Base-by-base conservation (phyloP, 2,113 vertebrate species). In the Pantherophis guttatus region DNA sequence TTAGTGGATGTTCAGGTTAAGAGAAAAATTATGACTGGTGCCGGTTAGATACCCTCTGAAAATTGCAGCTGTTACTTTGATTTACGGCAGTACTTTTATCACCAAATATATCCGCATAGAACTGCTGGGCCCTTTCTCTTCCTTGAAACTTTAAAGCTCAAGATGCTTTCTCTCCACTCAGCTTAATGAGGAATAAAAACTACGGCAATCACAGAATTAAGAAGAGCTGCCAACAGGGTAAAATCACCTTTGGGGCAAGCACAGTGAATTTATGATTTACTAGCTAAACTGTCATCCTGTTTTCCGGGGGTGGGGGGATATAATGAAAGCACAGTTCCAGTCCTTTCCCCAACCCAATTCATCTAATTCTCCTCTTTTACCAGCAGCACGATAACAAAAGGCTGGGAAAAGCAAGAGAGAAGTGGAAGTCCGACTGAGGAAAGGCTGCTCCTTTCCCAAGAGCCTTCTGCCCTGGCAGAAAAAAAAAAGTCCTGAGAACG, bases 41-140 rank as follows among this genome's bases (percentile, higher is more conserved):
- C 1, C 13, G 21, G 29, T 24, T 59, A 33, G 29, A 12, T 15
- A 50, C 89, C 50, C 21, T 91, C 90, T 92, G 90, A 91, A 90
- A 52, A 90, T 26, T 48, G 58, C 92, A 52, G 50, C 81, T 17
- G 8, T 50, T 1, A 3, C 53, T n/a, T 55, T 65, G 65, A 93
- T 87, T 92, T 65, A 54, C 1, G 52, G 90, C 33, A 19, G 4
- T 0, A 0, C 10, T 62, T 15, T 3, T 2, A 0, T 86, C 8
- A 87, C 55, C 0, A 0, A 86, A 39, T 93, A 88, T 52, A 10
- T 4, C 24, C 29, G 55, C 50, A 58, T 88, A 90, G 10, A 89
- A 92, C 39, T 75, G 88, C 86, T 89, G 95, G 91, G 87, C 90
- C 48, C 5, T 2, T 44, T 50, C 57, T 44, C 44, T 87, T 7